A percentile compares a stretch with the other conserved stretches of the same genome.
Conservation (phyloP, 2,888 invertebrate species). For the Euphydryas editha region DNA sequence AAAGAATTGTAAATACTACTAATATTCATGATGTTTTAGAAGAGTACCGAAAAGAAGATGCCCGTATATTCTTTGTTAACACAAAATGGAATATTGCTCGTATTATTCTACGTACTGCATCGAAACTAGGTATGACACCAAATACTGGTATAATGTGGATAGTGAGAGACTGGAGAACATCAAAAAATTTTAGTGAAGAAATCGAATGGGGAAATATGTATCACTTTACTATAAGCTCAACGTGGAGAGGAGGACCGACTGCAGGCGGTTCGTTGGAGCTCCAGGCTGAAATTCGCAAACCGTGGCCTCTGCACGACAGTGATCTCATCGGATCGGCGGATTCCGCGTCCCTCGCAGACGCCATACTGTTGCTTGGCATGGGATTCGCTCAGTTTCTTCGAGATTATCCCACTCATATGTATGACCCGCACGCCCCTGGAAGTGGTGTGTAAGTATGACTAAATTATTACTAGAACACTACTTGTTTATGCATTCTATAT, state of each 20-base stretch:
- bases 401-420: conserved; percentile 14
- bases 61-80: conserved; percentile 91
- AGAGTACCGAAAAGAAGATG: conserved; percentile 61
- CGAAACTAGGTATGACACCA: conserved; percentile 71
- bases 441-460: neutral
- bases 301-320: neutral
- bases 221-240: conserved; percentile 48
- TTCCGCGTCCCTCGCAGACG: conserved; percentile 28
- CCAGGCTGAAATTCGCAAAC: neutral
- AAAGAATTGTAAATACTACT: conserved; percentile 19
- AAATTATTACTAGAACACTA: too few species aligned
- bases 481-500: too few species aligned
- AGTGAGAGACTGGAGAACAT: conserved; percentile 53
- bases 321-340: conserved; percentile 5
- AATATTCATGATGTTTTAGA: conserved; percentile 31
- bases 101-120: conserved; percentile 86
- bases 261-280: conserved; percentile 17
- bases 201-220: conserved; percentile 14
- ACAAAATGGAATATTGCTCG: conserved; percentile 85
- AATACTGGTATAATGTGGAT: conserved; percentile 54
- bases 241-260: conserved; percentile 33
- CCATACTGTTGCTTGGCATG: conserved; percentile 28
- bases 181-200: conserved; percentile 12
- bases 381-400: conserved; percentile 25
- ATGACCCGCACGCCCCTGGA: conserved; percentile 6